Evolutionary conservation across 2,797 vertebrate species (phyloP).

Genomic region (Etheostoma nigrum): DNA sequence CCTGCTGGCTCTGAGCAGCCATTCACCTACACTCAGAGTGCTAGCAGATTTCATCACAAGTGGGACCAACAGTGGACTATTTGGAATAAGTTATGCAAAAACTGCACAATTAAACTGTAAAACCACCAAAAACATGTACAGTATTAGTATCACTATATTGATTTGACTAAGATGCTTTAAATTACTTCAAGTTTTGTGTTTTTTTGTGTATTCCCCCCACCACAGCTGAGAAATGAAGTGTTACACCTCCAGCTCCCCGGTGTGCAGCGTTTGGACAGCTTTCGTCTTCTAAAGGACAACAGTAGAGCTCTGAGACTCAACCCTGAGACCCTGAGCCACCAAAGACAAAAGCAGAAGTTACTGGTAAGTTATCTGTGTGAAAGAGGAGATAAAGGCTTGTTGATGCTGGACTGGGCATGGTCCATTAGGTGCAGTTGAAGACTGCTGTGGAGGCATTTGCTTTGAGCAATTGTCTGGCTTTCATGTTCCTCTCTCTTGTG

Average conservation of each 20-base stretch:
- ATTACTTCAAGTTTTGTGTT: constrained; percentile 11
- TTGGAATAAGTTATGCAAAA: constrained; percentile 13
- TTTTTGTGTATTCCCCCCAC: constrained; percentile 13
- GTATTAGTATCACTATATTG: background rate
- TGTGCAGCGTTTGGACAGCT: constrained; percentile 68
- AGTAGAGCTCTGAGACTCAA: constrained; percentile 58
- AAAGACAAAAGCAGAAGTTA: constrained; percentile 73
- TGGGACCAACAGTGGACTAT: constrained; percentile 18
- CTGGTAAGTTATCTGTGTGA: constrained; percentile 82
- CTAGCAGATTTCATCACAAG: constrained; percentile 38
- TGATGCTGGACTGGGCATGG: constrained; percentile 36
- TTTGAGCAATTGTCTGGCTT: constrained; percentile 38
- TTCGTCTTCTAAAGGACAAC: constrained; percentile 75
- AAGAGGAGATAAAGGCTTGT: constrained; percentile 43
- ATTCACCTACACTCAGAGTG: constrained; percentile 36
- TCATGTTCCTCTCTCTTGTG: constrained; percentile 42
- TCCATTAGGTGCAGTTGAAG: constrained; percentile 46
- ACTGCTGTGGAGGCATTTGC: constrained; percentile 44
- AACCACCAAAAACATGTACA: background rate
- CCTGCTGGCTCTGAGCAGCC: constrained; percentile 59
- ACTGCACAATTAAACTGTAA: background rate
- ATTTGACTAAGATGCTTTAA: background rate
- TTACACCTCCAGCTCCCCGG: constrained; percentile 73
- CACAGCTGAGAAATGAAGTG: constrained; percentile 84
- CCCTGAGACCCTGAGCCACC: constrained; percentile 74